Percentiles rank a stretch among this genome's conserved stretches.
Conservation (phyloP, 2,888 invertebrate species). For the Apamea epomidion region DNA sequence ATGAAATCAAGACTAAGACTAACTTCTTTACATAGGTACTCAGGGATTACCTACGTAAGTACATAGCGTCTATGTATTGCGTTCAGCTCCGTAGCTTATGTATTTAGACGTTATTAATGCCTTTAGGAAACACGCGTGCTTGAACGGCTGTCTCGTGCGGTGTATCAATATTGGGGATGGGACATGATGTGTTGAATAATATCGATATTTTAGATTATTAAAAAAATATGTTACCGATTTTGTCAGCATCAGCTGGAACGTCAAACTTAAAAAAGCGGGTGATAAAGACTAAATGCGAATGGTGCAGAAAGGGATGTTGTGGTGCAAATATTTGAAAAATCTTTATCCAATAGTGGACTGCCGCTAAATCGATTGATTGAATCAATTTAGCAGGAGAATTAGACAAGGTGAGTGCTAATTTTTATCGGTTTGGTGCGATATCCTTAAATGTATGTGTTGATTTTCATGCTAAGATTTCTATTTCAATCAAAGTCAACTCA, state of each 20-base stretch:
- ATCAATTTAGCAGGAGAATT: background rate
- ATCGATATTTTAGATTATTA: conserved; percentile 24
- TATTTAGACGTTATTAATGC: conserved; percentile 72
- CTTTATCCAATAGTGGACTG: background rate
- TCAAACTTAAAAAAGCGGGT: background rate
- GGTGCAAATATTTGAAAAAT: background rate
- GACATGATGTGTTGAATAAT: conserved; percentile 1
- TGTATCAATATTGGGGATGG: conserved; percentile 66
- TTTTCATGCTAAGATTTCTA: background rate
- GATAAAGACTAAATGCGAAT: background rate
- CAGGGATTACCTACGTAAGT: conserved; percentile 15
- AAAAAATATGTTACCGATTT: background rate
- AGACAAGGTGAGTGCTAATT: background rate
- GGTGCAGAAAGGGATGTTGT: background rate
- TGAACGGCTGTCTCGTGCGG: conserved; percentile 59
- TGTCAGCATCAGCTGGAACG: background rate
- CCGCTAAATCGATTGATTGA: background rate
- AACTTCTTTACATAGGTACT: conserved; percentile 23
- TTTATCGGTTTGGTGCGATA: no score
- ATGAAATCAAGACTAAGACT: conserved; percentile 12
- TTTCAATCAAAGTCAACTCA: background rate
- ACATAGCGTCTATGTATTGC: conserved; percentile 42
- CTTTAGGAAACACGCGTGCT: conserved; percentile 74
- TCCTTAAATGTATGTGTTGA: no score
- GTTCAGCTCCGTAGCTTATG: conserved; percentile 37